phyloP scores from a whole-genome alignment of 2,113 vertebrate genomes.

The Albula goreensis region DNA sequence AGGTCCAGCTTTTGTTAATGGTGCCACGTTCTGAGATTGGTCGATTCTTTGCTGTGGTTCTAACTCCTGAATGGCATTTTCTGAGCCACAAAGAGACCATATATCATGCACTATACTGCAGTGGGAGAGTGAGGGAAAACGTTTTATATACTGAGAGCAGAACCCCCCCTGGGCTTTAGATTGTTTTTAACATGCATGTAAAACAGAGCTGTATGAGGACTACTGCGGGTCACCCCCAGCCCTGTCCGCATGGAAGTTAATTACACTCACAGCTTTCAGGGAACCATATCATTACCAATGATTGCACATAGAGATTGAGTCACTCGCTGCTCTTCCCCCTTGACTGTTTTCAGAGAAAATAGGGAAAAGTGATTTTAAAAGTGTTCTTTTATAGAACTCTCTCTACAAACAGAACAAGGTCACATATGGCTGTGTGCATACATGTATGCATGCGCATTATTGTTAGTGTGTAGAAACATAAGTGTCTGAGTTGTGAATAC shows the following conservation, averaged over 20 bases:
- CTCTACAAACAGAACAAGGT: not conserved
- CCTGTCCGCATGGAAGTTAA: slow-evolving; percentile 54
- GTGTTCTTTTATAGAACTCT: not conserved
- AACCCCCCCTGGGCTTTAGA: not conserved
- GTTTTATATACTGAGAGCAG: not conserved
- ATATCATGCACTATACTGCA: too few relatives aligned
- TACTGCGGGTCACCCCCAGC: slow-evolving; percentile 35
- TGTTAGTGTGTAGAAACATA: not conserved
- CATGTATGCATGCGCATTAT: not conserved
- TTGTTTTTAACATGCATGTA: not conserved
- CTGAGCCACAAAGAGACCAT: too few relatives aligned
- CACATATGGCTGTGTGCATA: not conserved
- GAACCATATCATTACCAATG: slow-evolving; percentile 62
- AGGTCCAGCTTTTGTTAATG: too few relatives aligned
- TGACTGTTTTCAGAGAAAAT: not conserved
- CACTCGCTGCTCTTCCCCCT: slow-evolving; percentile 46
- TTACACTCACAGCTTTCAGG: slow-evolving; percentile 62
- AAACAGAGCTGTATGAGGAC: slow-evolving; percentile 26
- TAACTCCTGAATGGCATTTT: too few relatives aligned
- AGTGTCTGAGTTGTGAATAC: slow-evolving; percentile 21
- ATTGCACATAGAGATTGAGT: slow-evolving; percentile 23
- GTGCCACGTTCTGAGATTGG: too few relatives aligned
- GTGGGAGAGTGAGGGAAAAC: too few relatives aligned
- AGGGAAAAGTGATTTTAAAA: slow-evolving; percentile 23
- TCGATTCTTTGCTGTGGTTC: too few relatives aligned